A percentile compares a stretch with the other conserved stretches of the same genome.
Conservation (phyloP, 2,888 invertebrate genomes). For the Penaeus monodon region DNA sequence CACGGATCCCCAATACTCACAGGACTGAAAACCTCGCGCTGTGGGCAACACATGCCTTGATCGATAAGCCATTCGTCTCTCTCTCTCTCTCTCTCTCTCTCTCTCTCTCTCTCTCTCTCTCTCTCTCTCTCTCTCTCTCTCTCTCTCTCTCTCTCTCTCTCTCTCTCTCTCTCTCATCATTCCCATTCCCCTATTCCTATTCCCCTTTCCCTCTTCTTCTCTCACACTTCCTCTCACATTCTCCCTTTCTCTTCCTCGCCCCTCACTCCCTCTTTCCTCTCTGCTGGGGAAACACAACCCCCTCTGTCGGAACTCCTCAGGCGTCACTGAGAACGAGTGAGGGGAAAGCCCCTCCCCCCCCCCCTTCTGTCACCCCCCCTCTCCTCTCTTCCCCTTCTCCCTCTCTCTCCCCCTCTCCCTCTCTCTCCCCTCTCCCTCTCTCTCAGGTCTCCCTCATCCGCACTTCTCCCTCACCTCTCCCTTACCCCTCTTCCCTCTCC, state of each 20-base stretch:
- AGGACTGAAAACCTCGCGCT: too few relatives aligned
- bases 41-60: too few relatives aligned
- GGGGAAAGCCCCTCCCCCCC: neutral
- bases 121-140: neutral
- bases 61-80: conserved; percentile 23
- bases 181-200: neutral
- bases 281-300: neutral
- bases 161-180: neutral
- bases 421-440: too few relatives aligned
- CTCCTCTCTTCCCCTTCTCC: too few relatives aligned
- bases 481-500: neutral
- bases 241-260: neutral
- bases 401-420: neutral
- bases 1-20: too few relatives aligned
- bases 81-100: conserved; percentile 8
- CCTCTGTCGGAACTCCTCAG: too few relatives aligned
- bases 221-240: neutral
- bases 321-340: too few relatives aligned
- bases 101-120: neutral
- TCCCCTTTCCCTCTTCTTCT: neutral
- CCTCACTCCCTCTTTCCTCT: neutral
- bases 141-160: neutral
- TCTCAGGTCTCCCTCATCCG: neutral
- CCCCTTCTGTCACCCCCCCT: neutral
- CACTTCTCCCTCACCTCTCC: neutral